Base-by-base conservation (phyloP, 1,140 invertebrate species). In the Pollicipes pollicipes region DNA sequence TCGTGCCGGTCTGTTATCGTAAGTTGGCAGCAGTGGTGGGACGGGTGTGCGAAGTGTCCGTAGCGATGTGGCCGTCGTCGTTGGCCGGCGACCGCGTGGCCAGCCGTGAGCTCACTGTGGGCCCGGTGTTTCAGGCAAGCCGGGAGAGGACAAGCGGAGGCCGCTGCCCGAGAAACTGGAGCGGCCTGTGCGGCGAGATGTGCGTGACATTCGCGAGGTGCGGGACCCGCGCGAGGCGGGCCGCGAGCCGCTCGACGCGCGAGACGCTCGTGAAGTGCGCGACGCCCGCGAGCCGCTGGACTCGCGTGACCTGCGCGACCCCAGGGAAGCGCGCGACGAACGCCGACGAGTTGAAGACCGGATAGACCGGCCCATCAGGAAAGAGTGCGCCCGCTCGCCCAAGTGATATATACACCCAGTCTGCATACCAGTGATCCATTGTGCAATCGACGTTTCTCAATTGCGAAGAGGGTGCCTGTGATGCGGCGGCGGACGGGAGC, bases 361-460 rank as follows among this genome's bases (percentile, higher is more conserved):
- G 21, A 58, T 58, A 58, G 45, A 58, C 13, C 45, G 45, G 45
- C 45, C 45, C 45, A 3, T 58, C 45, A 58, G 45, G 45, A 58
- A 58, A 21, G 45, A 58, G 6, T 21, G 6, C 13, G 13, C 45
- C 6, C 45, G 45, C 45, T 58, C 45, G 45, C 45, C 45, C 6
- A 58, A 58, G 45, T 58, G 45, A 58, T 58, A 58, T 58, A 58
- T 58, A 10, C 24, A 58, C 13, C 45, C 45, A 58, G 45, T 58
- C 45, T 21, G 45, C 45, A 58, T 10, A 58, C 45, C 24, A 58
- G 45, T 58, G 45, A 58, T 58, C 45, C 45, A 58, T 58, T 58
- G 45, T 58, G 45, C 45, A 58, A 58, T 58, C 45, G 45, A 58
- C 45, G 45, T 58, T 58, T 58, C 45, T 58, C 45, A 58, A 58